phyloP scores from a whole-genome alignment of 2,888 invertebrate species.

The Dascillus cervinus region DNA sequence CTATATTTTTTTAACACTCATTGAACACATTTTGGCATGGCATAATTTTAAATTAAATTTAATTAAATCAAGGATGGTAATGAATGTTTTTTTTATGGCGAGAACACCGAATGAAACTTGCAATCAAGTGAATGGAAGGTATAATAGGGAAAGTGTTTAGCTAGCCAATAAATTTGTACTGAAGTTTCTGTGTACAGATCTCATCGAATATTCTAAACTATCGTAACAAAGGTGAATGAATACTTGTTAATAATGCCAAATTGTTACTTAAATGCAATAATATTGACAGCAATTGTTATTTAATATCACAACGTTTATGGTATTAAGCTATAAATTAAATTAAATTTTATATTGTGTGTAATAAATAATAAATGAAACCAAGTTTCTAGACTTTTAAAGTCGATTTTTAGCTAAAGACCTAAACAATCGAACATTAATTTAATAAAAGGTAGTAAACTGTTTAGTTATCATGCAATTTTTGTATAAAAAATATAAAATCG shows the following conservation, averaged over 20 bases:
- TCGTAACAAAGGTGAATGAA: constrained; percentile 19
- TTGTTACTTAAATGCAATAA: constrained; percentile 32
- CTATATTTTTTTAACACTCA: too few species aligned
- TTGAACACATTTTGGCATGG: too few species aligned
- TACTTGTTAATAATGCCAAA: constrained; percentile 31
- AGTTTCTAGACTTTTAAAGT: constrained; percentile 25
- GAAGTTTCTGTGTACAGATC: constrained; percentile 2
- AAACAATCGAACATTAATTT: too few species aligned
- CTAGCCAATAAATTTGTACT: constrained; percentile 20
- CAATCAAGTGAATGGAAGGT: too few species aligned
- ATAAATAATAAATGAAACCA: constrained; percentile 23
- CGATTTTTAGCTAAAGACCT: constrained; percentile 19
- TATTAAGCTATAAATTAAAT: constrained; percentile 22
- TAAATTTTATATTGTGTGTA: constrained; percentile 23
- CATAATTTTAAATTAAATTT: too few species aligned
- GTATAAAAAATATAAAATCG: too few species aligned
- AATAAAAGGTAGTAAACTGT: too few species aligned
- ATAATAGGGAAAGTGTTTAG: constrained; percentile 10
- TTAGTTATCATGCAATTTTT: too few species aligned
- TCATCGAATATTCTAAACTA: constrained; percentile 28
- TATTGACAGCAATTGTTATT: constrained; percentile 35
- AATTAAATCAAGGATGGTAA: too few species aligned
- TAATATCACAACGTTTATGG: constrained; percentile 30
- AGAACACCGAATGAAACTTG: too few species aligned
- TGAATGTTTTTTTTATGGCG: too few species aligned